These are phyloP conservation scores for Rhingia rostrata DNA, from an alignment of 2,888 invertebrate species.

Conservation along the genomic window DNA sequence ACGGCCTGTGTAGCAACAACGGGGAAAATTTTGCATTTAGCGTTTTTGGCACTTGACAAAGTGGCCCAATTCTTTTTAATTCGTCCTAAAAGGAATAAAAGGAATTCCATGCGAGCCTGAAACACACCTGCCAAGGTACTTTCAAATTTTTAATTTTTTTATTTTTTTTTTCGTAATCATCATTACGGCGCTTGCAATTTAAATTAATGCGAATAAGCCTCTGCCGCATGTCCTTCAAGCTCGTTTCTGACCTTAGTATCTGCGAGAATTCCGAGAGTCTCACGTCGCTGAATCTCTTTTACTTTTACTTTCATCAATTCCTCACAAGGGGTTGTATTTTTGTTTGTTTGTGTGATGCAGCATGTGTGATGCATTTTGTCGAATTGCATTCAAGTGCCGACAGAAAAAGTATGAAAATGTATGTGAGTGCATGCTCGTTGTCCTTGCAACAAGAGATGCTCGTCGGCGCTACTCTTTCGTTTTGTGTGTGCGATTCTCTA, in stretches of 20 bases:
- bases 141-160: not conserved
- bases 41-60: slow-evolving; percentile 60
- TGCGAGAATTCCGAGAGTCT: not conserved
- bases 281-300: slow-evolving; percentile 39
- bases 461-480: slow-evolving; percentile 9
- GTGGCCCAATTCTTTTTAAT: slow-evolving; percentile 67
- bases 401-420: slow-evolving; percentile 11
- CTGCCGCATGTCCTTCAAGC: slow-evolving; percentile 16
- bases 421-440: slow-evolving; percentile 59
- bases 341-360: slow-evolving; percentile 9
- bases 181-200: slow-evolving; percentile 30
- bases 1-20: not conserved
- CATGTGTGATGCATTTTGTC: slow-evolving; percentile 66
- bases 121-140: slow-evolving; percentile 37
- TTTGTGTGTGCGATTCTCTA: slow-evolving; percentile 25
- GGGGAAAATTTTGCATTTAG: slow-evolving; percentile 59
- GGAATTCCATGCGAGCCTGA: not conserved
- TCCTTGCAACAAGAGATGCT: slow-evolving; percentile 71
- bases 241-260: slow-evolving; percentile 37
- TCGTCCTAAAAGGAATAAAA: slow-evolving; percentile 33
- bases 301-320: slow-evolving; percentile 62
- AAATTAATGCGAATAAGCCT: slow-evolving; percentile 59
- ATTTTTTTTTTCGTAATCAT: no score
- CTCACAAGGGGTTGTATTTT: not conserved
- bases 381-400: slow-evolving; percentile 65